These are phyloP conservation scores for Schrankia costaestrigalis DNA, from an alignment of 2,888 invertebrate species.

Conservation along the genomic window DNA sequence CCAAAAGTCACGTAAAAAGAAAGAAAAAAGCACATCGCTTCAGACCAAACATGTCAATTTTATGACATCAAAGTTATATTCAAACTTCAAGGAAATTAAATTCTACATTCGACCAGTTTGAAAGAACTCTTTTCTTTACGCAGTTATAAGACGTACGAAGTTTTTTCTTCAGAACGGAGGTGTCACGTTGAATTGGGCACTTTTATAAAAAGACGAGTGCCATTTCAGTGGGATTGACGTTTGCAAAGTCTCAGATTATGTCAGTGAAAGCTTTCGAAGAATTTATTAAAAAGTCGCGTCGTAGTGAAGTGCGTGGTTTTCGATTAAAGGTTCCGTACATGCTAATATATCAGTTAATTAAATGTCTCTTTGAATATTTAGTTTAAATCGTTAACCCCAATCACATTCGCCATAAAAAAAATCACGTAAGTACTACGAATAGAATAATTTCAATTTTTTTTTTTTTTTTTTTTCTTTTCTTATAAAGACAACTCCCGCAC, in stretches of 20 bases:
- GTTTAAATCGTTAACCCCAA: too few relatives aligned
- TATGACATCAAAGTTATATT: constrained; percentile 29
- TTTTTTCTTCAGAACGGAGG: constrained; percentile 1
- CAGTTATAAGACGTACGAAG: neutral
- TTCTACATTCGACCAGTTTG: constrained; percentile 13
- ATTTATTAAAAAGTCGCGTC: constrained; percentile 30
- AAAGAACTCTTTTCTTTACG: constrained; percentile 12
- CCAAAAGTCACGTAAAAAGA: constrained; percentile 3
- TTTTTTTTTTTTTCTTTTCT: too few relatives aligned
- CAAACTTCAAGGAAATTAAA: constrained; percentile 34
- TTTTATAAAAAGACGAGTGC: constrained; percentile 33
- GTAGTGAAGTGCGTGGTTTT: constrained; percentile 7
- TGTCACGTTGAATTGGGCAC: constrained; percentile 22
- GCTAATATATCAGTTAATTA: neutral
- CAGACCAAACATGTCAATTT: constrained; percentile 26
- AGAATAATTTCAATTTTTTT: too few relatives aligned
- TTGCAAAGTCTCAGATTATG: constrained; percentile 38
- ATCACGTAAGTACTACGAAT: too few relatives aligned
- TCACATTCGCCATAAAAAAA: too few relatives aligned
- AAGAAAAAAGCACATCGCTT: constrained; percentile 7
- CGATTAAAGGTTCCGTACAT: constrained; percentile 9
- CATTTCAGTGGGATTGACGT: constrained; percentile 42
- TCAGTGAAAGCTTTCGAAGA: constrained; percentile 26
- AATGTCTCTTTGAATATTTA: too few relatives aligned
- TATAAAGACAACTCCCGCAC: too few relatives aligned